Conservation (phyloP, 2,113 vertebrate species). For the Montifringilla adamsi region DNA sequence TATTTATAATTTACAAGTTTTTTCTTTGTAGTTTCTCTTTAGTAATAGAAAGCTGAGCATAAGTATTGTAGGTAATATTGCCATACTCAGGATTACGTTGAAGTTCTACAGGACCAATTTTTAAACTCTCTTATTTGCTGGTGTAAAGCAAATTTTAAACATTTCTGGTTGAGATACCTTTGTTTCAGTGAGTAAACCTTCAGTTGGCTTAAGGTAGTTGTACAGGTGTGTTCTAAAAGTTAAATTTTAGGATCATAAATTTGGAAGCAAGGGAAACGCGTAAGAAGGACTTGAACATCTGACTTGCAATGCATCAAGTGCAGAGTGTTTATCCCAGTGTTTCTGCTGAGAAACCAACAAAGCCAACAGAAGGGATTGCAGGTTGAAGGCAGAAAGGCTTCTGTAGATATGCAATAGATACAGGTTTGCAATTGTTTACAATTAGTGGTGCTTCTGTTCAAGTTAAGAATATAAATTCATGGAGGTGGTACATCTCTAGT, state of each 20-base stretch:
- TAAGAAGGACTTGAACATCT: neutral
- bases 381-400: neutral
- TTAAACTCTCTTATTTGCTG: neutral
- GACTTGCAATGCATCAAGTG: neutral
- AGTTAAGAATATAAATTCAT: neutral
- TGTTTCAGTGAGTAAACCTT: neutral
- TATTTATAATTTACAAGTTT: neutral
- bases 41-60: neutral
- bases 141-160: neutral
- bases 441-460: neutral
- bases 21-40: neutral
- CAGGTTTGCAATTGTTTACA: neutral
- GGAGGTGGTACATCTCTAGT: neutral
- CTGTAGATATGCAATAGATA: neutral
- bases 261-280: neutral
- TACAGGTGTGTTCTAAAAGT: neutral
- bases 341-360: neutral
- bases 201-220: neutral
- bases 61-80: neutral
- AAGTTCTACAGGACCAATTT: neutral
- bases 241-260: neutral
- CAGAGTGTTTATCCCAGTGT: neutral
- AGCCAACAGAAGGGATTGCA: neutral
- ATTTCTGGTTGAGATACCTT: neutral
- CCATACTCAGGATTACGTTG: neutral